phyloP scores from a whole-genome alignment of 2,113 vertebrate species.

The Tor tambroides region DNA sequence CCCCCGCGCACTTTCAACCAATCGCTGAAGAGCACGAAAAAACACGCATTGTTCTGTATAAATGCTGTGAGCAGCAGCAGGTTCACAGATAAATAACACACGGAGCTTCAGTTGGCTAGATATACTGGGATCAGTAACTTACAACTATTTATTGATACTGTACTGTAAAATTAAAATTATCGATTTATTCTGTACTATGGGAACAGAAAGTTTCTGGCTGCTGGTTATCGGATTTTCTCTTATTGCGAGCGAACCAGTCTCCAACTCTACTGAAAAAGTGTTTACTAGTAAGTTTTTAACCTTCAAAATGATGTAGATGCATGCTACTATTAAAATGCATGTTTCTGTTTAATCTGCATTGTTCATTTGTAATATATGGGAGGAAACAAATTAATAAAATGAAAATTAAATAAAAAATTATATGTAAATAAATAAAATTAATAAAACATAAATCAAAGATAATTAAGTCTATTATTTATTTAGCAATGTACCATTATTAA shows the following conservation, averaged over 20 bases:
- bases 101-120: background rate
- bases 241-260: slow-evolving; percentile 53
- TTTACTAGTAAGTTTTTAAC: slow-evolving; percentile 55
- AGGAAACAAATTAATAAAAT: too few relatives aligned
- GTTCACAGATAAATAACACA: slow-evolving; percentile 12
- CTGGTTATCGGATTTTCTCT: slow-evolving; percentile 61
- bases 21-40: slow-evolving; percentile 4
- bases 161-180: slow-evolving; percentile 39
- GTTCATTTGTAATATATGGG: background rate
- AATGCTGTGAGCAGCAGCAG: background rate
- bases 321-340: background rate
- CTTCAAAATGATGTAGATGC: background rate
- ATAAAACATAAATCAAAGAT: too few relatives aligned
- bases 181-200: slow-evolving; percentile 60
- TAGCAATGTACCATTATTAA: too few relatives aligned
- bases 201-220: slow-evolving; percentile 58
- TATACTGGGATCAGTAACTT: background rate
- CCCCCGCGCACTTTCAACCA: slow-evolving; percentile 34
- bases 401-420: background rate
- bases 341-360: background rate
- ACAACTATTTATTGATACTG: background rate
- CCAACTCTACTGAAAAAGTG: slow-evolving; percentile 50
- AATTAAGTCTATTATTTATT: too few relatives aligned
- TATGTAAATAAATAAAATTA: background rate
- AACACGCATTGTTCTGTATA: slow-evolving; percentile 26